These are phyloP conservation scores for Diabrotica balteata DNA, from an alignment of 2,888 invertebrate species.

Conservation along the genomic window DNA sequence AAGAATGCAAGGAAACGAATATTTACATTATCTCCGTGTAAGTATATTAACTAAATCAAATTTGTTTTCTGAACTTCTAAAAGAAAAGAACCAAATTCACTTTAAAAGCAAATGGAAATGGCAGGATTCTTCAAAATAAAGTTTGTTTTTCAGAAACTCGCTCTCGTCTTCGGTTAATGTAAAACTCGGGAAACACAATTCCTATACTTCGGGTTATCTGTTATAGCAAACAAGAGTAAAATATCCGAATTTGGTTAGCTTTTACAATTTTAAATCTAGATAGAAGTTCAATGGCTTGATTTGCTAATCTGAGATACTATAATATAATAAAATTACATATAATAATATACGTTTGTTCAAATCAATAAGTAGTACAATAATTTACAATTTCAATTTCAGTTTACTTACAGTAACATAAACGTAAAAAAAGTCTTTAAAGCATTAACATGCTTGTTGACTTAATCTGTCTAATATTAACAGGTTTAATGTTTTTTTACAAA, in stretches of 20 bases:
- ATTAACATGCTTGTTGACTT: too few species aligned
- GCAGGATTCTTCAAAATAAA: not conserved
- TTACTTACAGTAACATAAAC: too few species aligned
- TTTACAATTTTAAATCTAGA: not conserved
- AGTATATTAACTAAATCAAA: not conserved
- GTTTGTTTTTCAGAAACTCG: conserved; percentile 6
- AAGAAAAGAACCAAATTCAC: not conserved
- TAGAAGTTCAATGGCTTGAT: too few species aligned
- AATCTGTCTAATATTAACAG: too few species aligned
- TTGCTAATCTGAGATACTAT: too few species aligned
- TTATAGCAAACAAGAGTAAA: not conserved
- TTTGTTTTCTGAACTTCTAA: not conserved
- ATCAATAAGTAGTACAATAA: too few species aligned
- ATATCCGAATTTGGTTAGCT: not conserved
- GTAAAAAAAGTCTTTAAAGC: too few species aligned
- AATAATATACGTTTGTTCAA: too few species aligned
- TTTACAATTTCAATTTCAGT: too few species aligned
- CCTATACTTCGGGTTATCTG: not conserved
- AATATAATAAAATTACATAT: too few species aligned
- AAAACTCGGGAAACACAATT: conserved; percentile 9
- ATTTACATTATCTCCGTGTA: not conserved
- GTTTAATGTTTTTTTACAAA: too few species aligned
- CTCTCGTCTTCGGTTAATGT: not conserved
- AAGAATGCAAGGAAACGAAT: too few species aligned
- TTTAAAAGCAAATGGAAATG: conserved; percentile 1